phyloP scores from a whole-genome alignment of 1,140 invertebrate species.

The Drosophila auraria region DNA sequence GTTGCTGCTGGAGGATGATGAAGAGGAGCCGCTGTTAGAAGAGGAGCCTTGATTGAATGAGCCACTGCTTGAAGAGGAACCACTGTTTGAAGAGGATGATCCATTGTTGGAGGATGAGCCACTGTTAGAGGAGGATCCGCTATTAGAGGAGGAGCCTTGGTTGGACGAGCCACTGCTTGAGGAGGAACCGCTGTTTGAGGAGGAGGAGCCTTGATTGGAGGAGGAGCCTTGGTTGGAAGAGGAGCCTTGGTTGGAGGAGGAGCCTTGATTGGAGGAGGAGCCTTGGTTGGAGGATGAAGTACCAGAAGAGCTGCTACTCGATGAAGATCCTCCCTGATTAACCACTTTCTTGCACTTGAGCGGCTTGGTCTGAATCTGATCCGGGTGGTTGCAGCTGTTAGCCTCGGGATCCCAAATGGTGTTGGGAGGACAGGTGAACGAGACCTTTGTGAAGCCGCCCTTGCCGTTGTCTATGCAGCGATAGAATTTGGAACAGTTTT shows the following conservation, averaged over 20 bases:
- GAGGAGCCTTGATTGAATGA: conserved; percentile 17
- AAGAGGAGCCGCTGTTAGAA: conserved; percentile 11
- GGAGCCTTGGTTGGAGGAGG: conserved; percentile 21
- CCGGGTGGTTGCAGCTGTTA: conserved; percentile 88
- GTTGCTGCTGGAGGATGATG: conserved; percentile 23
- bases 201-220: not conserved
- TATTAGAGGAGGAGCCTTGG: conserved; percentile 3
- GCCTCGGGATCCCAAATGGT: conserved; percentile 88
- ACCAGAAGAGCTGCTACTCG: conserved; percentile 53
- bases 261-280: conserved; percentile 23
- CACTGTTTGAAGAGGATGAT: conserved; percentile 54
- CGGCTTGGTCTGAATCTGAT: conserved; percentile 85
- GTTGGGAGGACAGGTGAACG: conserved; percentile 88
- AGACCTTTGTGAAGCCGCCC: conserved; percentile 87
- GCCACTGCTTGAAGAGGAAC: conserved; percentile 11
- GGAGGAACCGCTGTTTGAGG: conserved; percentile 24
- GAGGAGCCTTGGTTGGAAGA: conserved; percentile 4
- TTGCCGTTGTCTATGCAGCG: conserved; percentile 88
- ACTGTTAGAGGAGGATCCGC: conserved; percentile 2
- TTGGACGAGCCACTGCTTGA: conserved; percentile 12
- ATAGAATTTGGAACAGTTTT: conserved; percentile 89
- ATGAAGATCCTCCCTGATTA: conserved; percentile 33
- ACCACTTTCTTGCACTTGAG: conserved; percentile 80
- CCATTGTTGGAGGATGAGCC: conserved; percentile 28
- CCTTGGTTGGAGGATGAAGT: conserved; percentile 27